A percentile compares a stretch with the other conserved stretches of the same genome.
Conservation (phyloP, 30 jellyfish, hydroid and myxozoan species). For the Nemopilema nomurai region DNA sequence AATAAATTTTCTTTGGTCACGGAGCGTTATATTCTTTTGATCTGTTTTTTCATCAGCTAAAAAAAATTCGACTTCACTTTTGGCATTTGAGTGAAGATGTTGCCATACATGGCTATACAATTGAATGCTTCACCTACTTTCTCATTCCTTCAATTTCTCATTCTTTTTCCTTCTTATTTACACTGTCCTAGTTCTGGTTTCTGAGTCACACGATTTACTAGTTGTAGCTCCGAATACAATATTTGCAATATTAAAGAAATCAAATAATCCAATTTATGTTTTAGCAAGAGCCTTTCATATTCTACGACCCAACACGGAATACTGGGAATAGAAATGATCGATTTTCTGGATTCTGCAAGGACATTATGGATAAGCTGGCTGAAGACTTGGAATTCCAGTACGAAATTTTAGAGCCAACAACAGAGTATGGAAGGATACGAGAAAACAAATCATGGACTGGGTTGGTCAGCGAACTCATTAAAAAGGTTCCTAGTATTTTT, state of each 20-base stretch:
- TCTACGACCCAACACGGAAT: conserved; percentile 33
- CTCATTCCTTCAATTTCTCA: no score
- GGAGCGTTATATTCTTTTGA: no score
- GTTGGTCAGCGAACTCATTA: conserved; percentile 81
- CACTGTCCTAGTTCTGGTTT: no score
- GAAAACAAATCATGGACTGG: conserved; percentile 70
- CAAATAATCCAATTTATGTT: background rate
- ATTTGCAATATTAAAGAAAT: background rate
- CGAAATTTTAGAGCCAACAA: conserved; percentile 65
- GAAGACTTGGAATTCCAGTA: conserved; percentile 59
- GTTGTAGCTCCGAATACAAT: no score
- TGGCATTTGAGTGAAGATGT: no score
- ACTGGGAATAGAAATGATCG: conserved; percentile 46
- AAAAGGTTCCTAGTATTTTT: conserved; percentile 25
- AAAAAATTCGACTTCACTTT: no score
- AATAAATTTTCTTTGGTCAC: no score
- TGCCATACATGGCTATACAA: no score
- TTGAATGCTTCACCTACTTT: no score
- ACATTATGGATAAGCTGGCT: conserved; percentile 56
- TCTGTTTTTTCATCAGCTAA: no score
- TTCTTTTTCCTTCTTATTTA: no score
- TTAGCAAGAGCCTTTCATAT: conserved; percentile 61
- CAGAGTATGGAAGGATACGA: conserved; percentile 28
- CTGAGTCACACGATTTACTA: no score
- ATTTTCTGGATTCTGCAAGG: conserved; percentile 81